Percentiles rank a stretch among this genome's conserved stretches.
These are phyloP conservation scores for Anabacerthia variegaticeps DNA, from an alignment of 2,797 vertebrate species.

Conservation along the genomic window DNA sequence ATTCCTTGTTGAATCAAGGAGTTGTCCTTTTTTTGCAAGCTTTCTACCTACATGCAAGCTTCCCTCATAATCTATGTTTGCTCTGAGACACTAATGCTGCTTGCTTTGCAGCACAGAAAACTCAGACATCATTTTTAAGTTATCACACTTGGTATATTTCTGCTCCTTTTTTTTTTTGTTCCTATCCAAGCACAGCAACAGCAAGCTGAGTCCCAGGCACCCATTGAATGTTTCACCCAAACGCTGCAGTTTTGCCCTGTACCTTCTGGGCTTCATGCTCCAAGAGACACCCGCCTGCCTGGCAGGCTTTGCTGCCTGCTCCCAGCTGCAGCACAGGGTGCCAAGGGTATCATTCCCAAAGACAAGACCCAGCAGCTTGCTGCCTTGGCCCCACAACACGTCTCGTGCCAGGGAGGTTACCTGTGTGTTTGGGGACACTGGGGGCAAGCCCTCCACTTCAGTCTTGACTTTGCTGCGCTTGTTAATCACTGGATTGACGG, in stretches of 20 bases:
- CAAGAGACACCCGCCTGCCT: background rate
- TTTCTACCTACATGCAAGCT: conserved; percentile 2
- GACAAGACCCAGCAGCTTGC: background rate
- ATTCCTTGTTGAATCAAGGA: conserved; percentile 30
- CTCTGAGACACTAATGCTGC: background rate
- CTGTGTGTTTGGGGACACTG: conserved; percentile 88
- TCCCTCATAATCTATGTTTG: background rate
- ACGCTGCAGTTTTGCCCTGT: background rate
- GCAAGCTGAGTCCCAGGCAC: background rate
- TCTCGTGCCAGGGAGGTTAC: conserved; percentile 67
- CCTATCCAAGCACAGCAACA: background rate
- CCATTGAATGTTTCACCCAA: background rate
- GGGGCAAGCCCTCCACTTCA: conserved; percentile 80
- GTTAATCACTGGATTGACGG: conserved; percentile 84
- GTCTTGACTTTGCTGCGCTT: conserved; percentile 94
- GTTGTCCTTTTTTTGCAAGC: background rate
- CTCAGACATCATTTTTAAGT: background rate
- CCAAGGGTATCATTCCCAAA: background rate
- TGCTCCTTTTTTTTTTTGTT: background rate
- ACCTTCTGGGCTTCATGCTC: background rate
- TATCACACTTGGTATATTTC: background rate
- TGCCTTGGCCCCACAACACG: accelerated
- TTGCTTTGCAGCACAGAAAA: conserved; percentile 5
- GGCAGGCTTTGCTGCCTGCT: background rate
- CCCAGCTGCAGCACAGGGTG: background rate